Evolutionary conservation across 2,888 invertebrate genomes (phyloP), one percentile per base, ranked within the genome.

Genomic region (Trachelus troglodyta): DNA sequence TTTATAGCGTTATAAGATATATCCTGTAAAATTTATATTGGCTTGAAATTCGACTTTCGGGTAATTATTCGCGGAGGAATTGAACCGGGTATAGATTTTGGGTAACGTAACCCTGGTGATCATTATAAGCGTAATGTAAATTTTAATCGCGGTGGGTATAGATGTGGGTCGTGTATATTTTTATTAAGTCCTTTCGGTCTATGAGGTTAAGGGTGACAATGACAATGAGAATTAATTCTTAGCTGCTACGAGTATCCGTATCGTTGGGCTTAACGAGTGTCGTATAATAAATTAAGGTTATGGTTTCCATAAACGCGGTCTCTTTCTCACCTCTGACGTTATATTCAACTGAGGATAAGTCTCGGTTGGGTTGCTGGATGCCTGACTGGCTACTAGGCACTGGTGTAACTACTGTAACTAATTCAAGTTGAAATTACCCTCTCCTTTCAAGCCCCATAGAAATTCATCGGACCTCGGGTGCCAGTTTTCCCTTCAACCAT

Each of bases 371-470:
- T 69, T 73, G 37, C 71, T 56, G 9, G 56, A 56, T 56, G 56
- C 23, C 23, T 23, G 56, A 56, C 56, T 56, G 56, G 56, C 56
- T 56, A 56, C 56, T 56, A 56, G 56, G 56, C 34, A 34, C 73
- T 12, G 30, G 40, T 34, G 74, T 71, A 77, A 79, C 71, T 71
- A 77, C 77, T 34, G 77, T 81, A 80, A 76, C 79, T 80, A 79
- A 79, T 83, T 79, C 76, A 81, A 77, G 79, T 76, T 69, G 78
- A 71, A 78, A 76, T 76, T 80, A 76, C 76, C 73, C 78, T 77
- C 73, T 12, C 71, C 71, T 71, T 71, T 15, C 31, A 31, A 23
- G 12, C 71, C 56, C 71, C 71, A 15, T 33, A 34, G 71, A 71
- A 71, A 15, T 34, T 71, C 71, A 31, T 71, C 71, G 31, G 71